phyloP scores from a whole-genome alignment of 2,113 vertebrate genomes.

The Burhinus bistriatus region DNA sequence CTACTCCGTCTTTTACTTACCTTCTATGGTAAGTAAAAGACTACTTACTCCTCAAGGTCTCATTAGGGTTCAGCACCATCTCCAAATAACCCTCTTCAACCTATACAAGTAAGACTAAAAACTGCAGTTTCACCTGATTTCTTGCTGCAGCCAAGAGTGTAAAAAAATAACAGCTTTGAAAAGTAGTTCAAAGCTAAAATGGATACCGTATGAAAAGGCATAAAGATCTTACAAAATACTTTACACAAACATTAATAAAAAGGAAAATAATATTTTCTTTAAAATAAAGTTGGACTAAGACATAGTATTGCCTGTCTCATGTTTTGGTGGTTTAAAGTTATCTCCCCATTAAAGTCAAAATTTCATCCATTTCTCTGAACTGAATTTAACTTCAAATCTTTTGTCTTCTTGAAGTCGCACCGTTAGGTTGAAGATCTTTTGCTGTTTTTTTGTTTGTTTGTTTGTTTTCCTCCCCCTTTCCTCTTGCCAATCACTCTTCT shows the following conservation, averaged over 20 bases:
- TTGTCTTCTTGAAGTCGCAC: neutral
- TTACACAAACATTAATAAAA: neutral
- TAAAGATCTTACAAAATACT: neutral
- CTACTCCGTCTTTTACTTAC: neutral
- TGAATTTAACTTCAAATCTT: neutral
- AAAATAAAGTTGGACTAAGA: neutral
- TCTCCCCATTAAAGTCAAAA: neutral
- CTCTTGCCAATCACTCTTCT: neutral
- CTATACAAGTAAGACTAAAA: neutral
- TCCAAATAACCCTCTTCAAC: neutral
- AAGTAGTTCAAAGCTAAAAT: neutral
- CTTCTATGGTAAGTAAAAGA: neutral
- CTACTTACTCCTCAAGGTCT: neutral
- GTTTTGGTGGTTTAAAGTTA: neutral
- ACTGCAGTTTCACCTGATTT: neutral
- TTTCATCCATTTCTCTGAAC: neutral
- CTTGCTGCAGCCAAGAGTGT: neutral
- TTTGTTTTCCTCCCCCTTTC: neutral
- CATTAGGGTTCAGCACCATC: neutral
- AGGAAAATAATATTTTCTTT: neutral
- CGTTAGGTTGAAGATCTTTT: neutral
- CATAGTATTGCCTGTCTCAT: neutral
- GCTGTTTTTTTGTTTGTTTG: neutral
- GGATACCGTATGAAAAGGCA: neutral
- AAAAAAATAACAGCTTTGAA: constrained; percentile 1